phyloP scores from a whole-genome alignment of 2,113 vertebrate species.

The Phalacrocorax brasilianus region DNA sequence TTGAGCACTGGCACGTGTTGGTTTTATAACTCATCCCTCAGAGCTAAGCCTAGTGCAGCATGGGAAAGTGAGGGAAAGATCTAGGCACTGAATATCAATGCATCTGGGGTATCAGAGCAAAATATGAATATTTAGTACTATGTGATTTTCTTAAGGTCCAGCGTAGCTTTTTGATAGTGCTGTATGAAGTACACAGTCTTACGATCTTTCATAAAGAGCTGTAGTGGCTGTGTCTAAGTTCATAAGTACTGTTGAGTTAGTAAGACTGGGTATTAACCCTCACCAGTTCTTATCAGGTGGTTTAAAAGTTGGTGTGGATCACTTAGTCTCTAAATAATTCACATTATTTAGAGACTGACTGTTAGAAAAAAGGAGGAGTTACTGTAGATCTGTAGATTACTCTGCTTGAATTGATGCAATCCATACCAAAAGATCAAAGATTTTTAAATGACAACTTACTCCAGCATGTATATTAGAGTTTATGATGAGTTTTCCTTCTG shows the following conservation, averaged over 20 bases:
- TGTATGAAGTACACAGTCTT: neutral
- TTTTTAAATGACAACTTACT: neutral
- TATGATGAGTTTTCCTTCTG: neutral
- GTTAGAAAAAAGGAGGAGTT: neutral
- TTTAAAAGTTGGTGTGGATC: neutral
- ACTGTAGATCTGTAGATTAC: neutral
- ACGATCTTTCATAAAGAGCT: neutral
- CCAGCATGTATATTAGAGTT: neutral
- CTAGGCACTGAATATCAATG: neutral
- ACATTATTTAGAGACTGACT: neutral
- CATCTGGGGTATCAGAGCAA: neutral
- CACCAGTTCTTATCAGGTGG: neutral
- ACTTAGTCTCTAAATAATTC: neutral
- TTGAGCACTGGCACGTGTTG: neutral
- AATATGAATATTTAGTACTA: rapidly evolving
- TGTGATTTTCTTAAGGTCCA: neutral
- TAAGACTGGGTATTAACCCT: neutral
- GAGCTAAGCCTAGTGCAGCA: neutral
- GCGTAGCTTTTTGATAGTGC: neutral
- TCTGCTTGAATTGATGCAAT: neutral
- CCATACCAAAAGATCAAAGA: neutral
- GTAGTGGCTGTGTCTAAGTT: neutral
- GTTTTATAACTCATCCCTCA: neutral
- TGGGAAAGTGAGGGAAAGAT: neutral
- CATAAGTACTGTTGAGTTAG: neutral